Evolutionary conservation across 2,888 invertebrate species (phyloP).

Genomic region (Chydorus sphaericus): DNA sequence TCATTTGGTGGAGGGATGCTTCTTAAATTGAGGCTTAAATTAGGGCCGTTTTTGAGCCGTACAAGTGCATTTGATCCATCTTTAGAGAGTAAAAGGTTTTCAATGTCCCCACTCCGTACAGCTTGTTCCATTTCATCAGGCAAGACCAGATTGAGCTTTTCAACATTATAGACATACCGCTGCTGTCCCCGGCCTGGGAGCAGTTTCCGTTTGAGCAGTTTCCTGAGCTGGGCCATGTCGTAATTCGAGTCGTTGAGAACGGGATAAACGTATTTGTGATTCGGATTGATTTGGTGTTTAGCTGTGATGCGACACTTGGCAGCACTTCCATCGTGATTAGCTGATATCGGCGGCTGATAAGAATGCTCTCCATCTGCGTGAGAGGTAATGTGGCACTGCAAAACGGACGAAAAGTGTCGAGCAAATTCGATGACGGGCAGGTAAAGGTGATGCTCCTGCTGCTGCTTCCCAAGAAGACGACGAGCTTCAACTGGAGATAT

Average conservation of each 20-base stretch:
- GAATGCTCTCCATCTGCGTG: constrained; percentile 46
- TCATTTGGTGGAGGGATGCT: constrained; percentile 36
- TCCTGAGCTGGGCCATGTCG: constrained; percentile 32
- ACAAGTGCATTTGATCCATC: constrained; percentile 58
- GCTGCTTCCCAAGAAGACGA: constrained; percentile 52
- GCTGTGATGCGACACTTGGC: constrained; percentile 32
- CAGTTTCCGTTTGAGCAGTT: constrained; percentile 37
- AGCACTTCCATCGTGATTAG: neutral
- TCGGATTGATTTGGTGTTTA: constrained; percentile 48
- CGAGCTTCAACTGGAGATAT: constrained; percentile 70
- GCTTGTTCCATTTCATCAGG: constrained; percentile 58
- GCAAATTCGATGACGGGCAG: constrained; percentile 22
- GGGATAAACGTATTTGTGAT: constrained; percentile 60
- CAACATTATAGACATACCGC: constrained; percentile 57
- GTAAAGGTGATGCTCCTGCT: constrained; percentile 20
- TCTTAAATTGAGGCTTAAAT: constrained; percentile 54
- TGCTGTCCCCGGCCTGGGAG: constrained; percentile 38
- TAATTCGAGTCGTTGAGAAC: constrained; percentile 30
- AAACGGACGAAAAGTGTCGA: constrained; percentile 25
- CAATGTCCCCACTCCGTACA: constrained; percentile 57
- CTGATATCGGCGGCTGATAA: constrained; percentile 12
- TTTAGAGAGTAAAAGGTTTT: constrained; percentile 59
- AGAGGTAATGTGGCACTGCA: constrained; percentile 49
- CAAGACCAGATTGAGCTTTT: constrained; percentile 56
- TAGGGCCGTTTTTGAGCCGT: constrained; percentile 54